These are phyloP conservation scores for Hypanus sabinus DNA, from an alignment of 2,113 vertebrate species.

Conservation along the genomic window DNA sequence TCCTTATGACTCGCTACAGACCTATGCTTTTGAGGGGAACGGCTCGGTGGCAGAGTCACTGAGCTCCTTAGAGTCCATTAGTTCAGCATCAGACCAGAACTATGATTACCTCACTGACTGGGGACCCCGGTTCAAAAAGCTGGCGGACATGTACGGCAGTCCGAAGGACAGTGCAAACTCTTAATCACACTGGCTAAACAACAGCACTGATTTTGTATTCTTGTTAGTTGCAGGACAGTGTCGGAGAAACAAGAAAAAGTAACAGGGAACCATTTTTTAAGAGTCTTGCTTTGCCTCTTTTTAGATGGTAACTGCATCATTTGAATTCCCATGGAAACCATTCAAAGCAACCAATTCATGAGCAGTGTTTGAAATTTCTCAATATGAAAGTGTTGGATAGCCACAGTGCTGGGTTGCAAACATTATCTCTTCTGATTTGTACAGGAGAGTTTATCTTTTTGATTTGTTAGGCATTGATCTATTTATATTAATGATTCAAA, in stretches of 20 bases:
- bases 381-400: not conserved
- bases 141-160: slow-evolving; percentile 89
- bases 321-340: slow-evolving; percentile 30
- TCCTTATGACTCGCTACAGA: slow-evolving; percentile 91
- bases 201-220: slow-evolving; percentile 24
- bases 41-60: slow-evolving; percentile 87
- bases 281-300: slow-evolving; percentile 32
- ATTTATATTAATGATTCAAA: slow-evolving; percentile 43
- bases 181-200: slow-evolving; percentile 60
- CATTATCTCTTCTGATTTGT: slow-evolving; percentile 66
- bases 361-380: not conserved
- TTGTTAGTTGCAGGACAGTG: not conserved
- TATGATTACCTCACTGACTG: slow-evolving; percentile 94
- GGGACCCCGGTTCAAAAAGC: slow-evolving; percentile 90
- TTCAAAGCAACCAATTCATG: not conserved
- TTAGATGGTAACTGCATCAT: slow-evolving; percentile 10
- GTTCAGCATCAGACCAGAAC: slow-evolving; percentile 92
- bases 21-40: slow-evolving; percentile 83
- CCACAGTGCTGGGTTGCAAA: not conserved
- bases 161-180: slow-evolving; percentile 68
- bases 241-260: not conserved
- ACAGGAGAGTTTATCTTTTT: slow-evolving; percentile 60
- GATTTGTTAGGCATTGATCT: slow-evolving; percentile 55
- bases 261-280: slow-evolving; percentile 28
- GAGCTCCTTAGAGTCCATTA: slow-evolving; percentile 86